Percentiles rank a stretch among this genome's conserved stretches.
Evolutionary conservation across 2,113 vertebrate genomes (phyloP).

Genomic region (Kryptolebias marmoratus): DNA sequence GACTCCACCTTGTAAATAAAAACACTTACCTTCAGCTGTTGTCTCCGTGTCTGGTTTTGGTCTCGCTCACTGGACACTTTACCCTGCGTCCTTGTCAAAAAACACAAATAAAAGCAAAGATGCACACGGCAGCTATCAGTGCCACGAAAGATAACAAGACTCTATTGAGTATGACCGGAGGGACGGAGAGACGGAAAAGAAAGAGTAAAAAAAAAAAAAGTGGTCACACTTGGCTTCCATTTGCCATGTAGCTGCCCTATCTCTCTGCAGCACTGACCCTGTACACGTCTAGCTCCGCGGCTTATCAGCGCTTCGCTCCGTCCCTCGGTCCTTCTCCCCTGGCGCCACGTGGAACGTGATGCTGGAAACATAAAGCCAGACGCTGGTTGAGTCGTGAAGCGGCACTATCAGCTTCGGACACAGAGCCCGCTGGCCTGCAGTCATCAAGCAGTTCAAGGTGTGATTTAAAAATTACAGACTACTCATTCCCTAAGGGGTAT

Average conservation of each 20-base stretch:
- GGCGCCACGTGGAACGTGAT: conserved; percentile 32
- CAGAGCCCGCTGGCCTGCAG: conserved; percentile 47
- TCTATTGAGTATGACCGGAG: conserved; percentile 55
- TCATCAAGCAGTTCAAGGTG: conserved; percentile 59
- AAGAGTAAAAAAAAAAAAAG: conserved; percentile 55
- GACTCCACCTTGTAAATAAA: no score
- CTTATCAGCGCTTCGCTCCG: conserved; percentile 67
- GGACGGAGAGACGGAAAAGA: conserved; percentile 34
- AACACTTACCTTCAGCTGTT: no score
- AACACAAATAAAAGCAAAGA: conserved; percentile 29
- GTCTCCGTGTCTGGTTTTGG: no score
- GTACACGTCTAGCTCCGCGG: conserved; percentile 43
- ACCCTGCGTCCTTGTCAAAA: no score
- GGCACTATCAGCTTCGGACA: conserved; percentile 72
- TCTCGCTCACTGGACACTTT: no score
- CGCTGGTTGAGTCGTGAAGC: conserved; percentile 64
- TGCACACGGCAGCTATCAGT: conserved; percentile 33
- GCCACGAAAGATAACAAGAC: conserved; percentile 55
- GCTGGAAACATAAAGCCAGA: conserved; percentile 48
- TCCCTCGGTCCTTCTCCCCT: conserved; percentile 34
- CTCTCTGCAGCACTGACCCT: conserved; percentile 70
- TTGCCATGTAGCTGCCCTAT: conserved; percentile 67
- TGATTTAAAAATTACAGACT: conserved; percentile 40
- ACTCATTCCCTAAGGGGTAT: conserved; percentile 33
- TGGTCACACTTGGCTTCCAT: conserved; percentile 66